A percentile compares a stretch with the other conserved stretches of the same genome.
Evolutionary conservation across 2,888 invertebrate genomes (phyloP).

Genomic region (Ecliptopera silaceata): DNA sequence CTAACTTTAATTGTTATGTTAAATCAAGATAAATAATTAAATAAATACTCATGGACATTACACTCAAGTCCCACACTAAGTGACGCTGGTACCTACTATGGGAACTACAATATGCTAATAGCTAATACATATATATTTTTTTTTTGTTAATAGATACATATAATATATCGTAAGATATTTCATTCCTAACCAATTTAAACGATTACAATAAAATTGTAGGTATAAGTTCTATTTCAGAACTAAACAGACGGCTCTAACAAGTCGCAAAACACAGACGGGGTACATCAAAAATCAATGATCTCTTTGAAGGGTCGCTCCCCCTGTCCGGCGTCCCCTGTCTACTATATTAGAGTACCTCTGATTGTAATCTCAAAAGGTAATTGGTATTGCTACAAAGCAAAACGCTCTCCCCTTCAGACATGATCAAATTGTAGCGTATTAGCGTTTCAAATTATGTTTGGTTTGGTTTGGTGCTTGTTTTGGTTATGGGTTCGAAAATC

Average conservation of each 20-base stretch:
- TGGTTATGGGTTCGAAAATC: not conserved
- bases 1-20: too few relatives aligned
- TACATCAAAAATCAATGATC: not conserved
- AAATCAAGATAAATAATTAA: too few relatives aligned
- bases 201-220: too few relatives aligned
- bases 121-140: too few relatives aligned
- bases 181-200: too few relatives aligned
- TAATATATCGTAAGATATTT: too few relatives aligned
- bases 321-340: constrained; percentile 4
- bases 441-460: not conserved
- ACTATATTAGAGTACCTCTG: not conserved
- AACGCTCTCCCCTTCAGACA: not conserved
- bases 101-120: too few relatives aligned
- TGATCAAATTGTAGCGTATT: not conserved
- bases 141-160: too few relatives aligned
- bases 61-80: too few relatives aligned
- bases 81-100: too few relatives aligned
- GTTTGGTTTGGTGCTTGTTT: not conserved
- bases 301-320: constrained; percentile 4
- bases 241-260: not conserved
- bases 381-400: not conserved
- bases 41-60: too few relatives aligned
- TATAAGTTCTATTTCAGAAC: not conserved
- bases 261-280: not conserved
- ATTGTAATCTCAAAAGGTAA: not conserved